Evolutionary conservation across 2,113 vertebrate genomes (phyloP).

Genomic region (Eulemur macaco): DNA sequence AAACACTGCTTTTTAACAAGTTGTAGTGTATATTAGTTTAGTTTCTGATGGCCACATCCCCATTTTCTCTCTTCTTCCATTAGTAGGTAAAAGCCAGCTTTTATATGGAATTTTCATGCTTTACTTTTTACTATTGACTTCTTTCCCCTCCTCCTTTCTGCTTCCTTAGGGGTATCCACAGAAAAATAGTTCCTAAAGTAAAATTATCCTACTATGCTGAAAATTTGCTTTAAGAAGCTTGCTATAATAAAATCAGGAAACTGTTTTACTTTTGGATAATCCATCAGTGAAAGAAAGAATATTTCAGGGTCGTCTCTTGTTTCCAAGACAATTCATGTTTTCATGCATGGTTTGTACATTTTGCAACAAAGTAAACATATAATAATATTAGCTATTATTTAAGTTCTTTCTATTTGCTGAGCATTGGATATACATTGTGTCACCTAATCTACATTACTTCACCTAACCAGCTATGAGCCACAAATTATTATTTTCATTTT

Average conservation of each 20-base stretch:
- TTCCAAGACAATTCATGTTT: neutral
- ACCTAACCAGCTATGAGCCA: neutral
- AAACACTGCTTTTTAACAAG: neutral
- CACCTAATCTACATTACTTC: neutral
- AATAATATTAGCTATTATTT: neutral
- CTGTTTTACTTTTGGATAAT: neutral
- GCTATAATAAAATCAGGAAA: neutral
- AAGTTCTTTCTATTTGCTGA: neutral
- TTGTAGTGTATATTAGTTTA: neutral
- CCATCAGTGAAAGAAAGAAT: neutral
- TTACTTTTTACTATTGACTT: neutral
- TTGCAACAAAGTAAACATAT: neutral
- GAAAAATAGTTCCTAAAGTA: neutral
- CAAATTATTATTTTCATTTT: slow-evolving; percentile 11
- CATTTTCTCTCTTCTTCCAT: neutral
- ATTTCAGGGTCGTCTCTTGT: neutral
- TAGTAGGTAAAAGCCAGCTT: neutral
- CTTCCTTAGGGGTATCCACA: neutral
- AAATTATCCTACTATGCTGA: neutral
- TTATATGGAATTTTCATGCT: neutral
- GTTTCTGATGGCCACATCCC: neutral
- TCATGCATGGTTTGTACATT: neutral
- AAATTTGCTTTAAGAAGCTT: neutral
- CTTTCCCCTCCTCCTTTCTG: neutral
- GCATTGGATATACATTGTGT: neutral